A percentile compares a stretch with the other conserved stretches of the same genome.
Evolutionary conservation across 2,888 invertebrate genomes (phyloP).

Genomic region (Morinoia aosen): DNA sequence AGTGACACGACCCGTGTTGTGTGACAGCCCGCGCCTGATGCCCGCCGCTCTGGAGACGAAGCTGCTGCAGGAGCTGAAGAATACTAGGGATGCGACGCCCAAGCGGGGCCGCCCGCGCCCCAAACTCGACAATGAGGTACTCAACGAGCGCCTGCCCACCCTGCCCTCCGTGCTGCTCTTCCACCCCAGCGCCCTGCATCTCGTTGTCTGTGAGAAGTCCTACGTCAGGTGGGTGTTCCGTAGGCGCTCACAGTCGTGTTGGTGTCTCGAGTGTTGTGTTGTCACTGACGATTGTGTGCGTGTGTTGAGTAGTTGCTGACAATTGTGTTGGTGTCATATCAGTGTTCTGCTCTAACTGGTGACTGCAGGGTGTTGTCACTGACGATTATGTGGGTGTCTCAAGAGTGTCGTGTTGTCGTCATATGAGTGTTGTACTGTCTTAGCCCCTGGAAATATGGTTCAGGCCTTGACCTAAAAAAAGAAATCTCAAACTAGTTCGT

Average conservation of each 20-base stretch:
- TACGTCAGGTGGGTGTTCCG: constrained; percentile 76
- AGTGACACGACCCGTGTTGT: neutral
- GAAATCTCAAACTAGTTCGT: too few species aligned
- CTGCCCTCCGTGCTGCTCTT: constrained; percentile 85
- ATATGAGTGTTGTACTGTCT: too few species aligned
- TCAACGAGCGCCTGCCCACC: constrained; percentile 60
- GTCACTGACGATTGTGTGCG: neutral
- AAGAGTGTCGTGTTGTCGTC: too few species aligned
- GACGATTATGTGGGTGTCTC: too few species aligned
- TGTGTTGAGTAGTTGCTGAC: too few species aligned
- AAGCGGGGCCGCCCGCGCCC: neutral
- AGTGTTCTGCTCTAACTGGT: too few species aligned
- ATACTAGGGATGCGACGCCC: neutral
- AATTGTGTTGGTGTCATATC: too few species aligned
- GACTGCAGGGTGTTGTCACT: too few species aligned
- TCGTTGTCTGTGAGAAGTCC: constrained; percentile 89
- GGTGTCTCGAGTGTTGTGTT: neutral
- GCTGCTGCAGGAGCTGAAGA: neutral
- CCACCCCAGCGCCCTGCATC: constrained; percentile 91
- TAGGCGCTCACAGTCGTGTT: neutral
- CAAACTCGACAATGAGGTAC: constrained; percentile 65
- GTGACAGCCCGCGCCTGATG: neutral
- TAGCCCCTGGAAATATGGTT: too few species aligned
- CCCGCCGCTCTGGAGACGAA: neutral
- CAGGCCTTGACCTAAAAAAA: too few species aligned